Evolutionary conservation across 2,797 vertebrate genomes (phyloP).

Genomic region (Rhincodon typus): DNA sequence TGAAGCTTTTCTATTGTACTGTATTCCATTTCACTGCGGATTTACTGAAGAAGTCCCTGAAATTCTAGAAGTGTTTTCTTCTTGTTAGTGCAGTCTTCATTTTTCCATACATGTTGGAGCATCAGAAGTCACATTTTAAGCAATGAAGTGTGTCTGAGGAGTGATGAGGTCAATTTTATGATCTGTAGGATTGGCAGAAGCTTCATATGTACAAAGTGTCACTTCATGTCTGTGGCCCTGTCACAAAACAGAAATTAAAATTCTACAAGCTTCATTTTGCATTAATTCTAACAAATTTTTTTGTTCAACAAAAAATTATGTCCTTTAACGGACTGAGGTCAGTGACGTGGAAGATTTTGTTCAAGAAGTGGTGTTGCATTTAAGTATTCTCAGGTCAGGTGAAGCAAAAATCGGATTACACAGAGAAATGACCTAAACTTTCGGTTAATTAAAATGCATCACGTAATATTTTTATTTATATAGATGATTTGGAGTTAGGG

Average conservation of each 20-base stretch:
- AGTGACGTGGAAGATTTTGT: not conserved
- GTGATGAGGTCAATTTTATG: slow-evolving; percentile 78
- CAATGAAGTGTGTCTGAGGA: slow-evolving; percentile 88
- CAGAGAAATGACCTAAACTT: not conserved
- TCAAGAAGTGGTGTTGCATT: not conserved
- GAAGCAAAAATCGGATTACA: not conserved
- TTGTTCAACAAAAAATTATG: not conserved
- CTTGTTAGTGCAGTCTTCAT: not conserved
- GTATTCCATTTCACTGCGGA: not conserved
- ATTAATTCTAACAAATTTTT: not conserved
- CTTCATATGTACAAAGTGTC: slow-evolving; percentile 93
- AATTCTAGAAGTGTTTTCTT: not conserved
- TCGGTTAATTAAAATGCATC: not conserved
- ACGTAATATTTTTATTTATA: not conserved
- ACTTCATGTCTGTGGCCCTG: slow-evolving; percentile 87
- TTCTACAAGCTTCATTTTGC: not conserved
- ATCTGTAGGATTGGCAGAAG: slow-evolving; percentile 85
- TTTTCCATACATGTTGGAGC: not conserved
- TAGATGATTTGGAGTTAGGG: no score
- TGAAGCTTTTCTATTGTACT: not conserved
- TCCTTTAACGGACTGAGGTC: not conserved
- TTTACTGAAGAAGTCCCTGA: not conserved
- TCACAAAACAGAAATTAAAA: not conserved
- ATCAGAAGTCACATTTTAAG: slow-evolving; percentile 54
- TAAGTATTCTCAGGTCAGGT: not conserved